These are phyloP conservation scores for Chrysoperla carnea DNA, from an alignment of 1,140 invertebrate genomes.

Conservation along the genomic window DNA sequence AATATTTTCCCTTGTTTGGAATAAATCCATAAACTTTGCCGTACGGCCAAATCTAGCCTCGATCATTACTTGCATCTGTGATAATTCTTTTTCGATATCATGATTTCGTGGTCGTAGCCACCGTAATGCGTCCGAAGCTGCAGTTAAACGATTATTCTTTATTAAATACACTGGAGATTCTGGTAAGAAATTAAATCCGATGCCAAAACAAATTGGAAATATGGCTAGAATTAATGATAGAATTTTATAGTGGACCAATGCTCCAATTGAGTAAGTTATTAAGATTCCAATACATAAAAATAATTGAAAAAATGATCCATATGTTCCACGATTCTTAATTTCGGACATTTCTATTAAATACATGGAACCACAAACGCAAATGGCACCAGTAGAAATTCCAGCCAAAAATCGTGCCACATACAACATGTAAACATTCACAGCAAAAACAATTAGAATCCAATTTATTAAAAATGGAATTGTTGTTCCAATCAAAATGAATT, in stretches of 20 bases:
- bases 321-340: conserved; percentile 51
- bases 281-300: conserved; percentile 67
- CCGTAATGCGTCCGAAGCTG: conserved; percentile 32
- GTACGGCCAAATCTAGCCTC: conserved; percentile 26
- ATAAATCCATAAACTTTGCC: conserved; percentile 32
- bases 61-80: conserved; percentile 33
- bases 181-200: conserved; percentile 53
- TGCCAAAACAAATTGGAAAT: conserved; percentile 43
- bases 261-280: conserved; percentile 53
- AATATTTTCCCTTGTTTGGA: conserved; percentile 34
- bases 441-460: conserved; percentile 54
- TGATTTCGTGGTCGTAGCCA: conserved; percentile 39
- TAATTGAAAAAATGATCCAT: conserved; percentile 72
- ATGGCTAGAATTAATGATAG: conserved; percentile 47
- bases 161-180: conserved; percentile 64
- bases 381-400: conserved; percentile 53
- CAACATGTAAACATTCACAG: conserved; percentile 35
- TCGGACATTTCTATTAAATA: conserved; percentile 81
- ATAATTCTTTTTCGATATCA: conserved; percentile 27
- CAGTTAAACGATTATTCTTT: conserved; percentile 28
- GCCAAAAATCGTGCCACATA: conserved; percentile 57
- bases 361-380: conserved; percentile 69
- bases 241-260: conserved; percentile 36
- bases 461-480: conserved; percentile 55
- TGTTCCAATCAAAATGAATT: conserved; percentile 46